Evolutionary conservation across 2,888 invertebrate genomes (phyloP), one percentile per base, ranked within the genome.

Genomic region (Pemphredon lugubris): DNA sequence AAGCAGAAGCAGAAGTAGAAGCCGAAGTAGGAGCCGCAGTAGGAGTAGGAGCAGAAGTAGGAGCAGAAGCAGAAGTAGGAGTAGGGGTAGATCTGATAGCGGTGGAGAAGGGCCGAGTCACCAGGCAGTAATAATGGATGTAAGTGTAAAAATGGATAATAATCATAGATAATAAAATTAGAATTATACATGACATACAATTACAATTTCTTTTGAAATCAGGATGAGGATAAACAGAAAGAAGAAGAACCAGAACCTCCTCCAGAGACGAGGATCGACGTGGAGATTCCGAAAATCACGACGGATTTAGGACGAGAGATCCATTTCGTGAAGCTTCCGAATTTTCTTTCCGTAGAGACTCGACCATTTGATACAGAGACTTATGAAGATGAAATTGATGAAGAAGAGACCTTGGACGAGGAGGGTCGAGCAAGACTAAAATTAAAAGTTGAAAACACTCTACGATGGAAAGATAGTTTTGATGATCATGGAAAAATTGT

Each of bases 371-470:
- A 99, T 87, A 94, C 95, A 0, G 95, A 94, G 70, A 96, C 97
- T 0, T 99, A 99, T 88, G 99, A 99, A 89, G 98, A 99, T 90
- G 99, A 99, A 91, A 97, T 98, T 77, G 99, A 99, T 87, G 99
- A 99, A 83, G 98, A 99, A 89, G 98, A 98, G 89, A 97, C 97
- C 0, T 91, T 98, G 81, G 99, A 99, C 87, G 99, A 99, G 86
- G 99, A 99, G 91, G 99, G 99, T 84, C 92, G 98, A 67, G 96
- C 97, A 4, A 95, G 98, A 88, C 90, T 97, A 54, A 97, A 97
- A 90, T 90, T 97, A 32, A 97, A 97, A 91, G 97, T 99, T 9
- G 99, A 99, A 91, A 99, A 99, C 90, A 99, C 99, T 0, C 96
- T 99, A 54, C 93, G 99, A 7, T 99, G 99, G 99, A 93, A 97